Evolutionary conservation across 2,113 vertebrate genomes (phyloP).

Genomic region (Sterna hirundo): DNA sequence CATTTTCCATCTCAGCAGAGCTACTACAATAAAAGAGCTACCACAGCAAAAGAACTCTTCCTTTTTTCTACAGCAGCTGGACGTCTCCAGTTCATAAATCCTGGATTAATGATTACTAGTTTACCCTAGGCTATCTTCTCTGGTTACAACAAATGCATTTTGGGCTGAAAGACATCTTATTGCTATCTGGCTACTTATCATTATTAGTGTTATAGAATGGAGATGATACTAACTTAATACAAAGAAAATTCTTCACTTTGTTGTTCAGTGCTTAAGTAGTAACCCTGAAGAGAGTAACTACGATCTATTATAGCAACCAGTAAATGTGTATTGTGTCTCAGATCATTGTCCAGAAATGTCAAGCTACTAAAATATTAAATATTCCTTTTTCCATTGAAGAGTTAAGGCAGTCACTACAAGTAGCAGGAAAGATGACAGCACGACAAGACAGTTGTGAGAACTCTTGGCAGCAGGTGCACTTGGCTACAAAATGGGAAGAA

Average conservation of each 20-base stretch:
- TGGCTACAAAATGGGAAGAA: not conserved
- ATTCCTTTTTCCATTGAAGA: not conserved
- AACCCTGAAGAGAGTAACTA: not conserved
- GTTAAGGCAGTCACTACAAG: not conserved
- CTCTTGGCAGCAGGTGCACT: not conserved
- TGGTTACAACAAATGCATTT: not conserved
- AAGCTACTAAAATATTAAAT: not conserved
- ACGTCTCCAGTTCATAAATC: not conserved
- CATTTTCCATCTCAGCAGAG: not conserved
- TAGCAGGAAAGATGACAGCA: not conserved
- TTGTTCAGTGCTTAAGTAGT: not conserved
- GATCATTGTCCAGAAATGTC: not conserved
- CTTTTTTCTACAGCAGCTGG: not conserved
- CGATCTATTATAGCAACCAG: not conserved
- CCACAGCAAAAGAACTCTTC: not conserved
- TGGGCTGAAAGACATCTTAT: not conserved
- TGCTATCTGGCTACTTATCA: not conserved
- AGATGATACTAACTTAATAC: not conserved
- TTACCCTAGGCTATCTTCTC: not conserved
- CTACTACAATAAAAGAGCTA: not conserved
- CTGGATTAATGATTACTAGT: not conserved
- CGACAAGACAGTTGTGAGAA: not conserved
- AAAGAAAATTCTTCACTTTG: not conserved
- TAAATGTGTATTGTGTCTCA: not conserved
- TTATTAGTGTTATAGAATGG: not conserved